Base-by-base conservation (phyloP, 30 jellyfish, hydroid and myxozoan genomes). In the Turritopsis dohrnii region DNA sequence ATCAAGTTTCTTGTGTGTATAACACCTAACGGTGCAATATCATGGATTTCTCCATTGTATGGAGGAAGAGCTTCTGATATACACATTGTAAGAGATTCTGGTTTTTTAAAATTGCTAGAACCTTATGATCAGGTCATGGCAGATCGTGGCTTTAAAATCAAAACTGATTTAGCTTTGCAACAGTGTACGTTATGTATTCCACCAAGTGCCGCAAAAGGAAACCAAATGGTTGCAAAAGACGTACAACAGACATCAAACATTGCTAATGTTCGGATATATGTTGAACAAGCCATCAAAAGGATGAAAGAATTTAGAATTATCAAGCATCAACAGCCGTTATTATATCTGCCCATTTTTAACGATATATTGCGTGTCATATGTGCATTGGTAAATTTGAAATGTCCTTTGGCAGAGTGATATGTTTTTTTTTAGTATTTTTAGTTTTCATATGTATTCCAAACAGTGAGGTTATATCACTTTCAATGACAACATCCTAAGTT, bases 31-130 rank as follows among this genome's bases (percentile, higher is more conserved):
- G 97, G 97, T 23, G 86, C 87, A 21, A 29, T 85, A 7, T 79
- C 95, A 16, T 89, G 93, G 93, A 53, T 85, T 18, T 89, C 96
- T 8, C 88, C 91, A 85, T 77, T 53, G 8, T 89, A 89, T 85
- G 95, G 97, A 18, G 94, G 96, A 19, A 81, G 94, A 26, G 84
- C 90, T 9, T 30, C 86, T 13, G 97, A 90, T 52, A 25, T 82
- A 7, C 72, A 25, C 52, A 69, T 90, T n/a, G 89, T 79, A 21
- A 71, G 95, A 16, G 80, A 87, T 79, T 74, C 80, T 80, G 94
- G 94, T 1, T 28, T 90, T 82, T 21, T 82, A 24, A 66, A 73
- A 17, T 1, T 69, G 54, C 81, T 83, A 7, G 90, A 52, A 71
- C 97, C 96, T 16, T 28, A 65, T 25, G 96, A 90, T 65, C 22